phyloP scores from a whole-genome alignment of 2,113 vertebrate genomes.

The Tringa solitaria region DNA sequence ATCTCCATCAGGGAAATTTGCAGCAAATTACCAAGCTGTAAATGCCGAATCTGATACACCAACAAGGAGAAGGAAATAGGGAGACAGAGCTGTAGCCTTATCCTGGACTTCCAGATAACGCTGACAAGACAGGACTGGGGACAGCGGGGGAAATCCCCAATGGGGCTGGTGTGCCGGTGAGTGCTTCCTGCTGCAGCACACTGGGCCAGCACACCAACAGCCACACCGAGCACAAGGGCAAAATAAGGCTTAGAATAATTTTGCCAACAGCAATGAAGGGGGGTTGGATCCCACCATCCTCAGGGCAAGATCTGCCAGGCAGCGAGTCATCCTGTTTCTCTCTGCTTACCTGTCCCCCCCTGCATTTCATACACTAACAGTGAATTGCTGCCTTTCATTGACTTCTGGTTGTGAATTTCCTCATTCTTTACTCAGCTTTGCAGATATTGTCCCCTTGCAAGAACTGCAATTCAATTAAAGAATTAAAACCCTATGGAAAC shows the following conservation, averaged over 20 bases:
- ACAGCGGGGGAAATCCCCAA: background rate
- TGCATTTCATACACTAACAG: background rate
- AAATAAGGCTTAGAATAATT: background rate
- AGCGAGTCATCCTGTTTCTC: background rate
- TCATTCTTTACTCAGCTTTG: background rate
- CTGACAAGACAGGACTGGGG: background rate
- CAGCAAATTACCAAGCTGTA: background rate
- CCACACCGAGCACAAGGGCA: accelerated
- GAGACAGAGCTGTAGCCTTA: background rate
- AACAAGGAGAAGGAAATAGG: background rate
- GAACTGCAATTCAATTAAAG: background rate
- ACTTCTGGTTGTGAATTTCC: background rate
- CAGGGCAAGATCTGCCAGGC: background rate
- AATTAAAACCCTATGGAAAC: background rate
- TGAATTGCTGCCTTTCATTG: background rate
- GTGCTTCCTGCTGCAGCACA: accelerated
- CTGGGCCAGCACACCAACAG: background rate
- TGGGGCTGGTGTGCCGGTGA: background rate
- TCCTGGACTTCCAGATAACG: background rate
- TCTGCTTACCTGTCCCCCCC: background rate
- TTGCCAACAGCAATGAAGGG: background rate
- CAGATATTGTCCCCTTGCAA: background rate
- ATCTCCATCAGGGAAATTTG: background rate
- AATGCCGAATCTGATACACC: background rate
- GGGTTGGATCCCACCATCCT: background rate